Evolutionary conservation across 2,113 vertebrate genomes (phyloP).

Genomic region (Microcebus tavaratra): DNA sequence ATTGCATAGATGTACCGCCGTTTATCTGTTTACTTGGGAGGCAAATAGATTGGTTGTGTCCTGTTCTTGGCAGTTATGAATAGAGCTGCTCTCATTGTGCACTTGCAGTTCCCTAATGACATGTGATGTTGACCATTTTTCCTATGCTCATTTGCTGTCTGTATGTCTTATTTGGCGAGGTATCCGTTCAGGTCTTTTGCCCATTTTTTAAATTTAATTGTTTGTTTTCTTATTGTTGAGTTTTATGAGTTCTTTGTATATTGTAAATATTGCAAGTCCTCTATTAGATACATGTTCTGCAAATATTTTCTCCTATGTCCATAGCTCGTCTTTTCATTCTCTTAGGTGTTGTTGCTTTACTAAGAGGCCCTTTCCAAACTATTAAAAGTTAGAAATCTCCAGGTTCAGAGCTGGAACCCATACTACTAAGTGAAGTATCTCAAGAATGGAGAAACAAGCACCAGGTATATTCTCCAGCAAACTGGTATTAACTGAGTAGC

Average conservation of each 20-base stretch:
- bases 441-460: too few relatives aligned
- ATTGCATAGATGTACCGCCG: neutral
- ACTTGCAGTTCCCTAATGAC: neutral
- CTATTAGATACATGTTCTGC: neutral
- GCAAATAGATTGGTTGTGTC: neutral
- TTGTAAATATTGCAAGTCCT: neutral
- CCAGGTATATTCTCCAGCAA: too few relatives aligned
- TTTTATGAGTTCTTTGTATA: neutral
- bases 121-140: neutral
- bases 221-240: conserved; percentile 3
- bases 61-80: neutral
- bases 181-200: neutral
- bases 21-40: neutral
- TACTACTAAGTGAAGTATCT: too few relatives aligned
- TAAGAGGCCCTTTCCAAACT: neutral
- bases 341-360: neutral
- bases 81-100: neutral
- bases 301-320: neutral
- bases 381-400: neutral
- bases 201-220: neutral
- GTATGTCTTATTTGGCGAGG: neutral
- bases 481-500: too few relatives aligned
- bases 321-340: neutral
- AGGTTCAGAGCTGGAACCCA: too few relatives aligned
- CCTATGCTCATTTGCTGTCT: neutral